Percentiles rank a stretch among this genome's conserved stretches.
These are phyloP conservation scores for Pycnonotus jocosus DNA, from an alignment of 2,113 vertebrate genomes.

Conservation along the genomic window DNA sequence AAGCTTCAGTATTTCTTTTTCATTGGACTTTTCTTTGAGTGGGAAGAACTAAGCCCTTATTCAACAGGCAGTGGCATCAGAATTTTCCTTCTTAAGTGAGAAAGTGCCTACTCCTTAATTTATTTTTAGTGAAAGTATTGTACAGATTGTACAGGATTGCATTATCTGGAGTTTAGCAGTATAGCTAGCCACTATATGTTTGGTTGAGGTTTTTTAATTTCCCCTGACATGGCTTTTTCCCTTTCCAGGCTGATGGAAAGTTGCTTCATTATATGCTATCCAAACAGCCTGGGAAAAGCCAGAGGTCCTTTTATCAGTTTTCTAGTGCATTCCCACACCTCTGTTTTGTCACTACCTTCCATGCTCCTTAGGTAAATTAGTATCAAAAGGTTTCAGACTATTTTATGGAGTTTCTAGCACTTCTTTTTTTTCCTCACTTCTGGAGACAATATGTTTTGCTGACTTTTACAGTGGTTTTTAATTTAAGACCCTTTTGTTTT, in stretches of 20 bases:
- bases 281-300: neutral
- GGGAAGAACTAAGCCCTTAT: neutral
- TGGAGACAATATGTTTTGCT: neutral
- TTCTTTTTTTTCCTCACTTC: neutral
- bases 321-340: neutral
- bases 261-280: neutral
- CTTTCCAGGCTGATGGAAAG: neutral
- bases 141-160: too few relatives aligned
- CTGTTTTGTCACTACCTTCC: neutral
- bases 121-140: neutral
- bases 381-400: neutral
- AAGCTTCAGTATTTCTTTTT: neutral
- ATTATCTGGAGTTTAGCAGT: neutral
- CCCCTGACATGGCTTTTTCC: neutral
- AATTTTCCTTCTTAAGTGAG: neutral
- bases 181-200: neutral
- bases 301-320: neutral
- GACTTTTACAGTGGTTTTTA: neutral
- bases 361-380: neutral
- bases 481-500: neutral
- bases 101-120: neutral
- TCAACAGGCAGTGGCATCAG: neutral
- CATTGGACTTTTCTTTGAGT: neutral
- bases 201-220: neutral
- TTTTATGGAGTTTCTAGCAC: neutral